These are phyloP conservation scores for Hydrotaea diabolus DNA, from an alignment of 2,888 invertebrate species.

Conservation along the genomic window DNA sequence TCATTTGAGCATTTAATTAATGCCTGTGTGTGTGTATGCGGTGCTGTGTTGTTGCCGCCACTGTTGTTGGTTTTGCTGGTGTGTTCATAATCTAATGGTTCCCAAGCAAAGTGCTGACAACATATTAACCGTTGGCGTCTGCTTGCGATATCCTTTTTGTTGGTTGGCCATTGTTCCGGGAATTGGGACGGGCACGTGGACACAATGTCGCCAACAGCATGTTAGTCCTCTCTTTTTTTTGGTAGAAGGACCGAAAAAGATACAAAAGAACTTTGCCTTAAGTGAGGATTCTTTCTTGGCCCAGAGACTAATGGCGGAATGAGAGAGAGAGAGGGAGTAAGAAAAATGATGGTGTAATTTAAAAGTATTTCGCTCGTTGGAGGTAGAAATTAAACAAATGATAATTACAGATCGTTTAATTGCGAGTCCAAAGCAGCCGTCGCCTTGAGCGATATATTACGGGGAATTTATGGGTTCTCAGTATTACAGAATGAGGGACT, in stretches of 20 bases:
- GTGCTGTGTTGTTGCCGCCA: not conserved
- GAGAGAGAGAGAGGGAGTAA: too few relatives aligned
- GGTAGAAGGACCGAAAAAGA: not conserved
- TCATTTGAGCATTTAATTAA: conserved; percentile 8
- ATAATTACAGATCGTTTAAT: too few relatives aligned
- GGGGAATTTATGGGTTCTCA: too few relatives aligned
- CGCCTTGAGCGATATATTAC: too few relatives aligned
- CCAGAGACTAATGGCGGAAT: too few relatives aligned
- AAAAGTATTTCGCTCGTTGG: too few relatives aligned
- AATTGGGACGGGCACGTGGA: not conserved
- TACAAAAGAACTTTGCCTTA: not conserved
- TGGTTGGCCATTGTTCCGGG: not conserved
- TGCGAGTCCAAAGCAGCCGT: too few relatives aligned
- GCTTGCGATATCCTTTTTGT: not conserved
- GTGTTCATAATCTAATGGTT: conserved; percentile 15
- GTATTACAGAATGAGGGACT: too few relatives aligned
- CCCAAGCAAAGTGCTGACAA: not conserved
- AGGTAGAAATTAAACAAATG: too few relatives aligned
- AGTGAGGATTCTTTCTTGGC: not conserved
- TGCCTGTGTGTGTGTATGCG: not conserved
- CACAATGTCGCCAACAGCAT: not conserved
- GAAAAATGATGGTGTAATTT: too few relatives aligned
- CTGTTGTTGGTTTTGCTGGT: not conserved
- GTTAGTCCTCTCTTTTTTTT: not conserved
- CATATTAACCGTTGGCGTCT: not conserved